Percentiles rank a stretch among this genome's conserved stretches.
phyloP scores from a whole-genome alignment of 2,888 invertebrate genomes.

The Melinaea marsaeus region DNA sequence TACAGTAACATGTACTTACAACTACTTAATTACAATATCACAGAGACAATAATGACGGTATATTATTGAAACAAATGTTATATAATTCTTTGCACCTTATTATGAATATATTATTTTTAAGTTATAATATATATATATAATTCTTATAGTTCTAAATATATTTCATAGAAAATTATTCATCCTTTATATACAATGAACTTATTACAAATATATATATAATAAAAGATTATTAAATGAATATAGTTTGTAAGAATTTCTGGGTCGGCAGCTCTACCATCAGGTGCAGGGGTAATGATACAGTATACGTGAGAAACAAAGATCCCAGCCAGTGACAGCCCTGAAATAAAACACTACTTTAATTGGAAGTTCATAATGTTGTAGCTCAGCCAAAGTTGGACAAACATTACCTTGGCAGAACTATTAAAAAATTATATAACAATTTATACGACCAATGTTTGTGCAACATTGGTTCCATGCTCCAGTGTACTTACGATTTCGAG shows the following conservation, averaged over 20 bases:
- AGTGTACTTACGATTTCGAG: constrained; percentile 32
- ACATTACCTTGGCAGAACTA: background rate
- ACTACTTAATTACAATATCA: constrained; percentile 8
- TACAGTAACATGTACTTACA: background rate
- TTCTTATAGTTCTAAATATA: too few relatives aligned
- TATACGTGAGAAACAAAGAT: constrained; percentile 43
- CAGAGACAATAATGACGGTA: background rate
- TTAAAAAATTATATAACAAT: too few relatives aligned
- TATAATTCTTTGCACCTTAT: too few relatives aligned
- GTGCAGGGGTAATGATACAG: constrained; percentile 45
- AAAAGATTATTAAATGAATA: constrained; percentile 7
- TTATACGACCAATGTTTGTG: too few relatives aligned
- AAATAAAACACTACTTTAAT: constrained; percentile 16
- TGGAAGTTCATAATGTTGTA: background rate
- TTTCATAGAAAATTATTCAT: too few relatives aligned
- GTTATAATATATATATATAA: too few relatives aligned
- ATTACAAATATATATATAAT: background rate
- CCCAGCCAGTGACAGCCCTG: constrained; percentile 47
- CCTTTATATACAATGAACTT: too few relatives aligned
- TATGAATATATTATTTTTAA: too few relatives aligned
- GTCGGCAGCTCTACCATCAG: constrained; percentile 46
- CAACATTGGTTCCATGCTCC: too few relatives aligned
- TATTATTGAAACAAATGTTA: background rate
- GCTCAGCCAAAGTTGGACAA: background rate
- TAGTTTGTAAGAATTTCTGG: constrained; percentile 36